Base-by-base conservation (phyloP, 2,888 invertebrate genomes). In the Ichneumoninae sp. region DNA sequence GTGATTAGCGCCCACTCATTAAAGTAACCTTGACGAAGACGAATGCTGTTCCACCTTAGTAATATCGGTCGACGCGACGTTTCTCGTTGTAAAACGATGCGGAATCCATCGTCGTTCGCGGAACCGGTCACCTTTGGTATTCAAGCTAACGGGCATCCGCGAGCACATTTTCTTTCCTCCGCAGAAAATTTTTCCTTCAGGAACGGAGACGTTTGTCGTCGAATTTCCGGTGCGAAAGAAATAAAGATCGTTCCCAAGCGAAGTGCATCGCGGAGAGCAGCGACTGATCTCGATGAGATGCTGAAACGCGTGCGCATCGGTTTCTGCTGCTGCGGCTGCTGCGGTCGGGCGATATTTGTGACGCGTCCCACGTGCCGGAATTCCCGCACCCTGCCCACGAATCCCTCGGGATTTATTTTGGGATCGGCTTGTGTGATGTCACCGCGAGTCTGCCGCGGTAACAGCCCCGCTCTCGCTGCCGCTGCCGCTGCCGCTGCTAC, bases 361-460 rank as follows among this genome's bases (percentile, higher is more conserved):
- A 91, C 89, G 90, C 89, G 84, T 89, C 88, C 90, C 91, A 92
- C 90, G 90, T 92, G 91, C 86, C 87, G 82, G 88, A 89, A 91
- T 91, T 91, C 91, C 88, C 88, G 86, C 87, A 86, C 72, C 86
- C 90, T 87, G 87, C 88, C 89, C 89, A 88, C 89, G 89, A 90
- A 89, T 91, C 89, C 88, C 90, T 88, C 89, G 89, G 89, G 90
- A 91, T 92, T 91, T 93, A 93, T 93, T 93, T 93, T 92, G 79
- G 89, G 92, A 92, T 85, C 89, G 66, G 81, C 85, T 86, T 91
- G 92, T 85, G 86, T 91, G 92, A 93, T 92, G 92, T 91, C 91
- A 91, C 69, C 86, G 88, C 83, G 84, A 78, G 87, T 82, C 80
- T 70, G 66, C 78, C 76, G 74, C 80, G 78, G 82, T 82, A 75